phyloP scores from a whole-genome alignment of 53 echinoderm and acorn worm species.

The Echinarachnius parma region DNA sequence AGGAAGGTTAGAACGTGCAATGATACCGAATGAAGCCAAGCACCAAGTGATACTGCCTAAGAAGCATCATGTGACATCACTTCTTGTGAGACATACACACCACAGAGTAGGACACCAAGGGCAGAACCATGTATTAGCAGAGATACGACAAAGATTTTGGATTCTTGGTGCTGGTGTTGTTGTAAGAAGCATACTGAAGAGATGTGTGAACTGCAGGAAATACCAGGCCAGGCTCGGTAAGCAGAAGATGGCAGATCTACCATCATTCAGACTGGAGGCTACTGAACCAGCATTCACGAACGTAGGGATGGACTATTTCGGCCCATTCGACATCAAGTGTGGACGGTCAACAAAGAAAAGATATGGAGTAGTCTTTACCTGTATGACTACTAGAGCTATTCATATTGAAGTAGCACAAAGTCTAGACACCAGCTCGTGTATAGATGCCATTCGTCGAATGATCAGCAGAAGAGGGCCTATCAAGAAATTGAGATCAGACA shows the following conservation, averaged over 20 bases:
- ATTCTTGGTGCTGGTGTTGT: slow-evolving; percentile 22
- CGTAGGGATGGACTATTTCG: slow-evolving; percentile 50
- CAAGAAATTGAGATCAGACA: slow-evolving; percentile 55
- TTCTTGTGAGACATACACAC: too few species aligned
- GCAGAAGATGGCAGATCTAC: slow-evolving; percentile 72
- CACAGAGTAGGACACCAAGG: too few species aligned
- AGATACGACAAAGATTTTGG: too few species aligned
- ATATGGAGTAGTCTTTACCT: slow-evolving; percentile 51
- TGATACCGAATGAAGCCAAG: too few species aligned
- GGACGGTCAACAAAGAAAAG: slow-evolving; percentile 22
- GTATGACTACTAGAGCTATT: slow-evolving; percentile 34
- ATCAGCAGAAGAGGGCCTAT: slow-evolving; percentile 61
- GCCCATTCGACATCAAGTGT: slow-evolving; percentile 41
- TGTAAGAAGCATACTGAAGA: slow-evolving; percentile 19
- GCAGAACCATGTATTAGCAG: too few species aligned
- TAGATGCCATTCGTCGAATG: slow-evolving; percentile 65
- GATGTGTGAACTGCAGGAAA: slow-evolving; percentile 47
- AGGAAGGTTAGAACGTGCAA: too few species aligned
- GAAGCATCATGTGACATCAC: too few species aligned
- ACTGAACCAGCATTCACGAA: slow-evolving; percentile 53
- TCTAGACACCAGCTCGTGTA: slow-evolving; percentile 62
- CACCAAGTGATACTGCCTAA: too few species aligned
- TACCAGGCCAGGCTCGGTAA: slow-evolving; percentile 4
- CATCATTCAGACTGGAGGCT: slow-evolving; percentile 36
- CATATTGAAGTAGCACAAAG: slow-evolving; percentile 55